These are phyloP conservation scores for Zaprionus ghesquierei DNA, from an alignment of 1,140 invertebrate genomes.

Conservation along the genomic window DNA sequence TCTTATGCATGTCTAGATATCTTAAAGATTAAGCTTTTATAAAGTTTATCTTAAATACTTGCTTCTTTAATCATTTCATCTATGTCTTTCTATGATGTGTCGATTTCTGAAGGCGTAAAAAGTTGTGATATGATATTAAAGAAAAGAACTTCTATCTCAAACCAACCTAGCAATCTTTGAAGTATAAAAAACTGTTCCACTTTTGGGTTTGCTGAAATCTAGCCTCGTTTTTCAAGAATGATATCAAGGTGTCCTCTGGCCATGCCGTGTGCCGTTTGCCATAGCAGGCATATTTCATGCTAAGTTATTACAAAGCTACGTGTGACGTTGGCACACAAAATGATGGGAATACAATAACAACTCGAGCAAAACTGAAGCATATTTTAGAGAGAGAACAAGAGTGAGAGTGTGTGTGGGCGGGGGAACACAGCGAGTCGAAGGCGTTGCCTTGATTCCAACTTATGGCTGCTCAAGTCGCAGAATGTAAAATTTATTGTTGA, in stretches of 20 bases:
- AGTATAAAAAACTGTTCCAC: neutral
- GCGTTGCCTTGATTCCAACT: constrained; percentile 61
- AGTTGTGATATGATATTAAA: too few relatives aligned
- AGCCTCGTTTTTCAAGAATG: neutral
- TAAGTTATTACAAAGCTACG: constrained; percentile 70
- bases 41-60: too few relatives aligned
- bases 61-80: too few relatives aligned
- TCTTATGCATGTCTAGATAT: too few relatives aligned
- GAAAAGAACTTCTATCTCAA: too few relatives aligned
- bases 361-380: constrained; percentile 57
- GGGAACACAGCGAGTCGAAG: constrained; percentile 28
- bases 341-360: constrained; percentile 70
- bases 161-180: too few relatives aligned
- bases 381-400: constrained; percentile 37
- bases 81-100: neutral
- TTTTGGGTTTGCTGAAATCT: neutral
- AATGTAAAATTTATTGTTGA: constrained; percentile 72
- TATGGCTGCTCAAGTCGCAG: constrained; percentile 71
- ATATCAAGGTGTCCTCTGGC: constrained; percentile 7
- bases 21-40: too few relatives aligned
- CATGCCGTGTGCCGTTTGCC: neutral
- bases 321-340: constrained; percentile 47
- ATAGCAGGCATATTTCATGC: constrained; percentile 61
- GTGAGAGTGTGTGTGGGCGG: neutral
- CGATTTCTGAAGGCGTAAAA: too few relatives aligned